Base-by-base conservation (phyloP, 2,113 vertebrate genomes). In the Mobula hypostoma region DNA sequence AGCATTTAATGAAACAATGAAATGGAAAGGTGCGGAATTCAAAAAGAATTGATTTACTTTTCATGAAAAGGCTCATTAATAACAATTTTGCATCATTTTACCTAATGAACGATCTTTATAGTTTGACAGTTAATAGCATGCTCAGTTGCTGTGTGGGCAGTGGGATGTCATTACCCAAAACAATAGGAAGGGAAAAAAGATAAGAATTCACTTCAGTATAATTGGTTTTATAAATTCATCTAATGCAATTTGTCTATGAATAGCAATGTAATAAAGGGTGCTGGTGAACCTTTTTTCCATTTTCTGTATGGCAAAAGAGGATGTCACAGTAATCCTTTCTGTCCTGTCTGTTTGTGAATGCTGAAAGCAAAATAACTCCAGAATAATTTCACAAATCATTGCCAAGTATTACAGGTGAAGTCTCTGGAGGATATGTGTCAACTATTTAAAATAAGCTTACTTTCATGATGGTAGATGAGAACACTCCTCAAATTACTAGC, bases 361-460 rank as follows among this genome's bases (percentile, higher is more conserved):
- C 58, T 32, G 63, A 90, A 66, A 90, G 85, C 58, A 66, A 90
- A 66, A 36, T 32, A 90, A 61, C n/a, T 17, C 58, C 61, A 32
- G 61, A 90, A 90, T 90, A 68, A 66, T 90, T 90, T 90, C 85
- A 90, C 85, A 90, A 61, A 90, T 90, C 85, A 90, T 90, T 90
- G 32, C n/a, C 27, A 24, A 90, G 14, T 90, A 90, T 68, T 90
- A 66, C 85, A 90, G 85, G 85, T 90, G 61, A 66, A 90, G 85
- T 90, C 29, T 90, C 66, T 90, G 61, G 85, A 90, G 85, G 5
- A 68, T 90, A 90, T 66, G 61, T 90, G 61, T 32, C 61, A 32
- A 15, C n/a, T 36, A 63, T 90, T 90, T 68, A 32, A 61, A 87
- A 77, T 1, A 90, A 66, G 61, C 63, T 90, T 68, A 61, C 29